A percentile compares a stretch with the other conserved stretches of the same genome.
These are phyloP conservation scores for Cheirogaleus medius DNA, from an alignment of 2,113 vertebrate species.

Conservation along the genomic window DNA sequence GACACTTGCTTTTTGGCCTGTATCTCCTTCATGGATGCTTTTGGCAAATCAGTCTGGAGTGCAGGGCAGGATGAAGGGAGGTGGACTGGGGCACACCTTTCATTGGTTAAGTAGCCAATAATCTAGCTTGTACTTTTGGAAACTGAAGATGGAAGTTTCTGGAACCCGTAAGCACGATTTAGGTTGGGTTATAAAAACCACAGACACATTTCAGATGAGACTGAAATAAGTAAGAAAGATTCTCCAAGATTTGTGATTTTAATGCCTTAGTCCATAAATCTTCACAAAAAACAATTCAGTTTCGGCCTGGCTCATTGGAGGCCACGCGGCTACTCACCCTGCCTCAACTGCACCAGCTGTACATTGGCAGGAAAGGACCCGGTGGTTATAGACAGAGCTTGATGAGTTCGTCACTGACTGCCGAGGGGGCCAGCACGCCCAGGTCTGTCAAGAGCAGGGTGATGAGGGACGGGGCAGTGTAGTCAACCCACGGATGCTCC, in stretches of 20 bases:
- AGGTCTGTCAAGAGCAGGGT: constrained; percentile 97
- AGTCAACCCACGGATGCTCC: constrained; percentile 96
- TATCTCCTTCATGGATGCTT: neutral
- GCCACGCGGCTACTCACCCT: neutral
- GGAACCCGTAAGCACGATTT: neutral
- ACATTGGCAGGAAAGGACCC: fast-evolving
- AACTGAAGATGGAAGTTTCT: neutral
- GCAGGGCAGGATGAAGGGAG: neutral
- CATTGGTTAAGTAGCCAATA: neutral
- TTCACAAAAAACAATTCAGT: neutral
- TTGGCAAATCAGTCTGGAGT: neutral
- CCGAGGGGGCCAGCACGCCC: constrained; percentile 95
- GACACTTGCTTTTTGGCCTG: neutral
- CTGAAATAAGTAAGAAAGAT: neutral
- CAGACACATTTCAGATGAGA: neutral
- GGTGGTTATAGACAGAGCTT: constrained; percentile 93
- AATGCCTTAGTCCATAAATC: neutral
- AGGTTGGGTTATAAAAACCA: neutral
- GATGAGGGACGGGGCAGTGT: constrained; percentile 96
- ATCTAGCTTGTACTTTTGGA: neutral
- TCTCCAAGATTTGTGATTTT: neutral
- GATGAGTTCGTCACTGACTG: constrained; percentile 98
- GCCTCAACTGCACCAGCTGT: fast-evolving
- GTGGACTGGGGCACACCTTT: neutral
- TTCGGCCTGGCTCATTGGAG: neutral